phyloP scores from a whole-genome alignment of 2,113 vertebrate species.

The Oreochromis aureus region DNA sequence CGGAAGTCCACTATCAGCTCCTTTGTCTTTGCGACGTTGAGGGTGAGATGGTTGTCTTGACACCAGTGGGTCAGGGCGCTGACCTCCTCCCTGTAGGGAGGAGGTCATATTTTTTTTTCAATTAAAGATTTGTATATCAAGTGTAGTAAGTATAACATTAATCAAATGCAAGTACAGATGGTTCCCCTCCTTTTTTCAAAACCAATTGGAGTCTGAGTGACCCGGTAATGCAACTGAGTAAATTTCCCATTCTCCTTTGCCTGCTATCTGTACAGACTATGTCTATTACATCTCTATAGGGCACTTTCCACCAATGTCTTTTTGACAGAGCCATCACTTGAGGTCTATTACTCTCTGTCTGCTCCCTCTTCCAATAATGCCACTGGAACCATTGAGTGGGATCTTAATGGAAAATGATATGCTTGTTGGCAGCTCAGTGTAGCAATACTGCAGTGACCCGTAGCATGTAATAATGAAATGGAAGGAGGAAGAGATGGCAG shows the following conservation, averaged over 20 bases:
- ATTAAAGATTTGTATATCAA: background rate
- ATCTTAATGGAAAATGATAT: constrained; percentile 68
- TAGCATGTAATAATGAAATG: constrained; percentile 59
- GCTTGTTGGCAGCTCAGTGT: constrained; percentile 61
- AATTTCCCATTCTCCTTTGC: background rate
- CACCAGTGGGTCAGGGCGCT: too few species aligned
- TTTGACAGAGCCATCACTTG: constrained; percentile 54
- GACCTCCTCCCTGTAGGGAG: too few species aligned
- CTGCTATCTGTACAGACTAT: constrained; percentile 4
- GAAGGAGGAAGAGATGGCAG: constrained; percentile 1
- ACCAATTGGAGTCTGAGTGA: background rate
- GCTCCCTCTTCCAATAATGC: constrained; percentile 51
- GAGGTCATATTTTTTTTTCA: background rate
- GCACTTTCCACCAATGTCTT: constrained; percentile 15
- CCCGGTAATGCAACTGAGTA: background rate
- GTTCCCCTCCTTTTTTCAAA: background rate
- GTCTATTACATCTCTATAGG: constrained; percentile 15
- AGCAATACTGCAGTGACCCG: constrained; percentile 54
- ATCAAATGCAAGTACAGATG: background rate
- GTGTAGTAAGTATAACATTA: background rate
- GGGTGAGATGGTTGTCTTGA: too few species aligned
- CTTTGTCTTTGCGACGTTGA: too few species aligned
- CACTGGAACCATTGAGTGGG: constrained; percentile 37
- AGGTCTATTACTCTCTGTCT: constrained; percentile 56
- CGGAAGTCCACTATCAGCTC: too few species aligned